Base-by-base conservation (phyloP, 2,888 invertebrate species). In the Leptinotarsa rubiginosa region DNA sequence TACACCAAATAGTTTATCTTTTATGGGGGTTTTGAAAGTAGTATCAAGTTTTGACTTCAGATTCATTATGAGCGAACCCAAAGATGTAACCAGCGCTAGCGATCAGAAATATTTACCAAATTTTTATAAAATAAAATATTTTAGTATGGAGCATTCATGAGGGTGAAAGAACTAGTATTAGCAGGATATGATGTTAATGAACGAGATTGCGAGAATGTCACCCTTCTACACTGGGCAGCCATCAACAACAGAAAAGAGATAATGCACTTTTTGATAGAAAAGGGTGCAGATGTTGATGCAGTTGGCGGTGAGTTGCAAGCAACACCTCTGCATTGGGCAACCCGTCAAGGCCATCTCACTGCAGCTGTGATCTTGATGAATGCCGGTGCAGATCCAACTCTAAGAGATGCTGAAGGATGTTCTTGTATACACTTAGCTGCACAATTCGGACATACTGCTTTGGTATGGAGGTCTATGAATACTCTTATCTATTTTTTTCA, bases 271-370 rank as follows among this genome's bases (percentile, higher is more conserved):
- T 94, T 95, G 83, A 90, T 98, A 79, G 92, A 93, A 75, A 95
- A 95, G 85, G 97, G 96, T 69, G 96, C 96, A 18, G 90, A 92
- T 75, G 95, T 99, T 3, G 98, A 99, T 89, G 96, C 96, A 0
- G 91, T 98, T 73, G 99, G 99, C 49, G 99, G 99, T 47, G 98
- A 98, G 88, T 90, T 99, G 75, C 93, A 94, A 85, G 97, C 99
- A 2, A 98, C 99, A 16, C 98, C 99, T 20, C 89, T 99, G 79
- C 99, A 99, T 88, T 99, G 99, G 99, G 98, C 99, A 0, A 95
- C 97, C 74, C 92, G 98, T 31, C 93, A 97, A 89, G 97, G 97
- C 0, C 97, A 98, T 89, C 89, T 97, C 75, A 92, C 92, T 81
- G 95, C 95, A 84, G 92, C 93, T 18, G 94, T 96, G 66, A 88